Evolutionary conservation across 2,113 vertebrate species (phyloP).

Genomic region (Oreotrochilus melanogaster): DNA sequence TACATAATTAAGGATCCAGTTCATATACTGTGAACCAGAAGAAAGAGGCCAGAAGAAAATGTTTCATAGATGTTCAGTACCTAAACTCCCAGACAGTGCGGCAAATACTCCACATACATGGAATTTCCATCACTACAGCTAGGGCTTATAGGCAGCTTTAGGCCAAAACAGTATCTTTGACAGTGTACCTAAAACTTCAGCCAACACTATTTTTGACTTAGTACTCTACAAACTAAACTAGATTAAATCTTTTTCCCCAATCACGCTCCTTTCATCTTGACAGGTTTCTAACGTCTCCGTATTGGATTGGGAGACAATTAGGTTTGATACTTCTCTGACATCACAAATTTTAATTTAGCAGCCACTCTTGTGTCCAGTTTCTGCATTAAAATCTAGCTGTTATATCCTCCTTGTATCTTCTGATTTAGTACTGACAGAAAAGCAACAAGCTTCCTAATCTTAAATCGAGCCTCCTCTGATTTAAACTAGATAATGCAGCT

Average conservation of each 20-base stretch:
- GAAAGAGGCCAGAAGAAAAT: background rate
- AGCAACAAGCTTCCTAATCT: background rate
- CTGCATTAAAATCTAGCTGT: background rate
- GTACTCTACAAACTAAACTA: background rate
- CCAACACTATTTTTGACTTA: background rate
- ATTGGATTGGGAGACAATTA: no score
- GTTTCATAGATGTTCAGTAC: rapidly evolving
- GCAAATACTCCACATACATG: background rate
- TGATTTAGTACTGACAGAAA: background rate
- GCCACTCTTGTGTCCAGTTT: background rate
- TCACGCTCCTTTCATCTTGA: background rate
- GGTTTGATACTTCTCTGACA: background rate
- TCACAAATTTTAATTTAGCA: background rate
- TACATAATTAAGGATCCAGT: background rate
- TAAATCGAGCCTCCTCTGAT: background rate
- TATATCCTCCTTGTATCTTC: background rate
- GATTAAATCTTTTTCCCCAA: rapidly evolving
- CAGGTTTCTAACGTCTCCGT: background rate
- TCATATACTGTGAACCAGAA: background rate
- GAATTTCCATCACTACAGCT: background rate
- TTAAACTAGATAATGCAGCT: background rate
- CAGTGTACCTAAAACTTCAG: rapidly evolving
- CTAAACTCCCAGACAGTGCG: background rate
- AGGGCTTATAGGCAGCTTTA: background rate
- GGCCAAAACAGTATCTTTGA: background rate